A percentile compares a stretch with the other conserved stretches of the same genome.
These are phyloP conservation scores for Plutella xylostella DNA, from an alignment of 2,888 invertebrate genomes.

Conservation along the genomic window DNA sequence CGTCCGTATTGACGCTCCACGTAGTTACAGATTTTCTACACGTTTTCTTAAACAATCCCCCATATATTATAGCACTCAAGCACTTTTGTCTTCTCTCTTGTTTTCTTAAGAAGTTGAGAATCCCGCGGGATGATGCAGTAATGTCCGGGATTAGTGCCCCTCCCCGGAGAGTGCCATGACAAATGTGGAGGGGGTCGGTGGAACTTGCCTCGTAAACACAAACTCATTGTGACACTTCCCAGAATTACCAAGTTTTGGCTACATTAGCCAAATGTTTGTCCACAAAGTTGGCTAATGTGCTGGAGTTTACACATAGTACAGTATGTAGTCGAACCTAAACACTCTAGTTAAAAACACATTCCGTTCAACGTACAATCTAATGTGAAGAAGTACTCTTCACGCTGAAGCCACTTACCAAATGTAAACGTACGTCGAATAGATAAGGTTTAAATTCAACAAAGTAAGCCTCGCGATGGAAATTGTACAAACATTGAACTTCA, in stretches of 20 bases:
- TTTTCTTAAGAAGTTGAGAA: slow-evolving; percentile 32
- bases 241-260: slow-evolving; percentile 19
- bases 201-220: background rate
- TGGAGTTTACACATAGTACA: too few relatives aligned
- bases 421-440: too few relatives aligned
- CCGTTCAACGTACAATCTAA: too few relatives aligned
- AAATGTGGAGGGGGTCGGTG: slow-evolving; percentile 35
- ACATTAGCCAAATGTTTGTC: too few relatives aligned
- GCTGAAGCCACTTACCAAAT: too few relatives aligned
- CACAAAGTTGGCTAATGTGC: too few relatives aligned
- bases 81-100: slow-evolving; percentile 23
- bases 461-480: too few relatives aligned
- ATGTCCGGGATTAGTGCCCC: slow-evolving; percentile 40
- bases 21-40: background rate
- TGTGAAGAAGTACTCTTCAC: too few relatives aligned
- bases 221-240: slow-evolving; percentile 23
- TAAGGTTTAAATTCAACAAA: too few relatives aligned
- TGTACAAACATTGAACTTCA: too few relatives aligned
- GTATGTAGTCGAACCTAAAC: too few relatives aligned
- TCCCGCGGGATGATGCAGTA: slow-evolving; percentile 42
- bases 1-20: background rate
- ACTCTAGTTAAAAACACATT: too few relatives aligned
- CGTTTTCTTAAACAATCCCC: background rate
- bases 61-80: background rate
- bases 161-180: slow-evolving; percentile 33